Evolutionary conservation across 2,888 invertebrate genomes (phyloP).

Genomic region (Podotricha telesiphe): DNA sequence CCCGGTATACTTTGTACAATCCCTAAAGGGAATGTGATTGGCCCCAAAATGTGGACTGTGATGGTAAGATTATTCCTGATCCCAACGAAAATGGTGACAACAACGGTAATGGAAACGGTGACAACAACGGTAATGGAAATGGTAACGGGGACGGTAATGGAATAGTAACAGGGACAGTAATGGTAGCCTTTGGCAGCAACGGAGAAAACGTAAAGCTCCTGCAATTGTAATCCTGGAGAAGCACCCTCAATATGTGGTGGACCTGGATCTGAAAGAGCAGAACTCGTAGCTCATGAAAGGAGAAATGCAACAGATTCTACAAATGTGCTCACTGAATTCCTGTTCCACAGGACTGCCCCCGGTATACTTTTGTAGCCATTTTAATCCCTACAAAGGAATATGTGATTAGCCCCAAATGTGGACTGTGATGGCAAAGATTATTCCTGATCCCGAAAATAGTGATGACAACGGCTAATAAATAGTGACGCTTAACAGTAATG

Average conservation of each 20-base stretch:
- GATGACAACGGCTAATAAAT: conserved; percentile 12
- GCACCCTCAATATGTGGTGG: conserved; percentile 49
- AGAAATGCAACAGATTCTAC: conserved; percentile 57
- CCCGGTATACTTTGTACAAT: conserved; percentile 48
- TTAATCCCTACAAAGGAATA: conserved; percentile 47
- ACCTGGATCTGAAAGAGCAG: conserved; percentile 47
- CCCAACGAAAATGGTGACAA: conserved; percentile 24
- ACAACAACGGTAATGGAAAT: conserved; percentile 20
- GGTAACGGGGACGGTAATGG: conserved; percentile 20
- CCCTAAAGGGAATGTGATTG: conserved; percentile 52
- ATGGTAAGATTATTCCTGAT: conserved; percentile 37
- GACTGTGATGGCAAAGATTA: conserved; percentile 49
- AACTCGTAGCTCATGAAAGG: conserved; percentile 44
- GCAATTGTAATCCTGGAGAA: conserved; percentile 51
- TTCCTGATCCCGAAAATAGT: conserved; percentile 32
- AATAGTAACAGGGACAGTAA: no score
- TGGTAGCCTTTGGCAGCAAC: neutral
- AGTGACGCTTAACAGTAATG: no score
- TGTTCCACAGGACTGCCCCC: conserved; percentile 48
- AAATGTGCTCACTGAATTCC: conserved; percentile 51
- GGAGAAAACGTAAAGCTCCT: conserved; percentile 45
- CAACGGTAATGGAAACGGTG: conserved; percentile 13
- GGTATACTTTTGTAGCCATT: conserved; percentile 52
- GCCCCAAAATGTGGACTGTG: conserved; percentile 53
- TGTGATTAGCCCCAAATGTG: conserved; percentile 57